Conservation (phyloP, 2,888 invertebrate species). For the Coremacera marginata region DNA sequence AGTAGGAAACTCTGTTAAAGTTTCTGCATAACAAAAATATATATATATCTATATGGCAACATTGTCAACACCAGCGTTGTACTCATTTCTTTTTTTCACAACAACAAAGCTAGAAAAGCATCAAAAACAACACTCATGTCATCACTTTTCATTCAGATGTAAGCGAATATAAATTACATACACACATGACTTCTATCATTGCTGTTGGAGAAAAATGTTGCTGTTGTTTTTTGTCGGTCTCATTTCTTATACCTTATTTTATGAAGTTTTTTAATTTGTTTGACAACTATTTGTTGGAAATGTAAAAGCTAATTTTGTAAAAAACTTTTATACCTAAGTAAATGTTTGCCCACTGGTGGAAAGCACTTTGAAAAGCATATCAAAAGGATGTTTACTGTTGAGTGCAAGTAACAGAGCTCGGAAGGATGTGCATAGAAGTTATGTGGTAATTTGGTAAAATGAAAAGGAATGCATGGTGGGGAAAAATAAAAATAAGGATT, state of each 20-base stretch:
- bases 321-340: constrained; percentile 26
- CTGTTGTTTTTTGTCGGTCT: not conserved
- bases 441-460: not conserved
- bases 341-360: constrained; percentile 12
- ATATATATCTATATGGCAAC: not conserved
- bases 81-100: too few species aligned
- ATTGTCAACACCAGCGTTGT: not conserved
- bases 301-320: constrained; percentile 24
- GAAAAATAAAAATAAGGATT: too few species aligned
- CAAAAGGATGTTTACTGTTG: not conserved
- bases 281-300: constrained; percentile 11
- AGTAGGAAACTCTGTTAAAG: too few species aligned
- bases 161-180: not conserved
- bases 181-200: not conserved
- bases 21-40: not conserved
- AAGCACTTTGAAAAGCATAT: constrained; percentile 17
- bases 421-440: not conserved
- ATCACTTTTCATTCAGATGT: not conserved
- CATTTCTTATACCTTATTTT: not conserved
- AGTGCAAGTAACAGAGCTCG: not conserved
- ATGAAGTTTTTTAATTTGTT: constrained; percentile 17
- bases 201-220: not conserved
- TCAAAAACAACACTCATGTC: not conserved
- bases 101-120: too few species aligned
- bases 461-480: not conserved